These are phyloP conservation scores for Rhagium mordax DNA, from an alignment of 2,888 invertebrate species.

Conservation along the genomic window DNA sequence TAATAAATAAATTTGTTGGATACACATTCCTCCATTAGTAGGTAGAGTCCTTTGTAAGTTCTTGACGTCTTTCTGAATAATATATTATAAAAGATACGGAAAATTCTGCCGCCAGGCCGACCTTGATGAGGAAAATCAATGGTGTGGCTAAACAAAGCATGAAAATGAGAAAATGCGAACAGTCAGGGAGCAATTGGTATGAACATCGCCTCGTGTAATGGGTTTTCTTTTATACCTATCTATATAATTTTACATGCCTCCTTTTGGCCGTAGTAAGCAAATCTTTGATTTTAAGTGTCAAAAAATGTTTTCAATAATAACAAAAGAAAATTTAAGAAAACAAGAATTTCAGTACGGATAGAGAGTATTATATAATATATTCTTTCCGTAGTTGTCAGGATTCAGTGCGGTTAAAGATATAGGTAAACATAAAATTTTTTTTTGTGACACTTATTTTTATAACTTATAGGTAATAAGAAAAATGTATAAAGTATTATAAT, in stretches of 20 bases:
- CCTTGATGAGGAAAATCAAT: constrained; percentile 27
- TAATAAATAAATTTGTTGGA: constrained; percentile 35
- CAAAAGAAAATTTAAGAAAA: background rate
- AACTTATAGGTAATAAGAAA: too few relatives aligned
- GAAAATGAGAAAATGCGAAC: constrained; percentile 21
- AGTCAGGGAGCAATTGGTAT: constrained; percentile 8
- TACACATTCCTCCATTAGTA: constrained; percentile 36
- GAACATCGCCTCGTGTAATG: constrained; percentile 15
- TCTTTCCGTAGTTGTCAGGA: too few relatives aligned
- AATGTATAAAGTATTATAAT: too few relatives aligned
- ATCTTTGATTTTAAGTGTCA: constrained; percentile 12
- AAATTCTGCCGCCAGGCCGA: constrained; percentile 11
- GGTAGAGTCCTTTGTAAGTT: constrained; percentile 28
- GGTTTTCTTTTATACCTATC: background rate
- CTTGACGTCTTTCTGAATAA: constrained; percentile 34
- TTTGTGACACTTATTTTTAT: too few relatives aligned
- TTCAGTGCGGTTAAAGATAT: too few relatives aligned
- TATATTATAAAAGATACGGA: constrained; percentile 40
- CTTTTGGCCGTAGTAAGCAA: background rate
- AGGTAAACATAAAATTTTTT: too few relatives aligned
- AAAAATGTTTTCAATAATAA: background rate
- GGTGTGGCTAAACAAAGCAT: constrained; percentile 30
- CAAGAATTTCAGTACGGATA: too few relatives aligned
- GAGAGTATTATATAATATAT: too few relatives aligned
- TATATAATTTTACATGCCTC: too few relatives aligned